Base-by-base conservation (phyloP, 2,888 invertebrate genomes). In the Drosophila lutescens region DNA sequence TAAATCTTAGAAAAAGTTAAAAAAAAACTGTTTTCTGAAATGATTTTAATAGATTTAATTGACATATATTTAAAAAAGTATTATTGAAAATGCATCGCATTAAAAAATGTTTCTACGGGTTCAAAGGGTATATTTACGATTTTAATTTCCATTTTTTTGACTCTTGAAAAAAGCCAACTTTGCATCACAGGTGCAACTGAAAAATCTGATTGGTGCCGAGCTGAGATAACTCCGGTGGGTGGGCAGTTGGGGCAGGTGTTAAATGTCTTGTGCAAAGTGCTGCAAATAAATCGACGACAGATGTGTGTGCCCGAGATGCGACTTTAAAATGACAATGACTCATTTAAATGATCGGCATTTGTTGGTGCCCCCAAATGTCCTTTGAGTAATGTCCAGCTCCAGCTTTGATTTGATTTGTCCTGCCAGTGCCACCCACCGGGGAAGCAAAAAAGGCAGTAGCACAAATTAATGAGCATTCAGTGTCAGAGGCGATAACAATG, bases 401-500 rank as follows among this genome's bases (percentile, higher is more conserved):
- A 15, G 38, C 54, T 51, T 26, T 38, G 46, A 46, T 40, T 36
- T 66, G 51, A 58, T 58, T 43, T 46, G n/a, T 38, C 13, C 20
- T n/a, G 7, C 43, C 32, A 12, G 12, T 6, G 15, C 12, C 17
- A 12, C n/a, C 43, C 43, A 23, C 2, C 46, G 8, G 0, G 23
- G n/a, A 4, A 46, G 2, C 32, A 32, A 32, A 49, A 17, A 30
- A 23, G 36, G 20, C 40, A 23, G 73, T 26, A 62, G 23, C 40
- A 75, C 78, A 86, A 87, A 87, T 86, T 85, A 88, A 87, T 87
- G 87, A 81, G 84, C 76, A 76, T 73, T 68, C 72, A 79, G 72
- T 84, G 80, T 80, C 79, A 86, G 73, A 78, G 77, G 77, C 76
- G 72, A 66, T 58, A 72, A 56, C 55, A 71, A 69, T 63, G 62